Evolutionary conservation across 2,797 vertebrate genomes (phyloP), one percentile per base, ranked within the genome.

Genomic region (Periophthalmus magnuspinnatus): DNA sequence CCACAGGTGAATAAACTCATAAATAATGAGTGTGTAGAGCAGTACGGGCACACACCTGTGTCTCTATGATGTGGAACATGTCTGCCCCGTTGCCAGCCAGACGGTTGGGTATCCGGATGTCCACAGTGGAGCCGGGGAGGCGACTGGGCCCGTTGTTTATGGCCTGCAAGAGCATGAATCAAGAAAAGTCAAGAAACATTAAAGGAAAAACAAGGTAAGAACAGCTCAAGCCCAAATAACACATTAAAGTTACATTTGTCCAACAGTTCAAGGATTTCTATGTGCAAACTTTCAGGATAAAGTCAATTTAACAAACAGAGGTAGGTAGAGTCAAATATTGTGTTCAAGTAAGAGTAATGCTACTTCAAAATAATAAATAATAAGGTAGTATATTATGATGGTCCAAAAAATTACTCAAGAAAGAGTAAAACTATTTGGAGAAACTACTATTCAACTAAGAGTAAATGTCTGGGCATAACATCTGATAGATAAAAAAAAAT

Each of bases 121-220:
- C 94, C 85, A 98, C 91, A 4, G 87, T 94, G 58, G 97, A 96
- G 72, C 94, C 95, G 28, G 97, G 97, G 13, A 98, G 93, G 74
- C 95, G 93, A 91, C 98, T 99, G 67, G 98, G 98, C 34, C 98
- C 98, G 67, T 95, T 95, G 90, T 99, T 99, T 85, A 98, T 97
- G 81, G 97, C 94, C 98, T 99, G 77, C 70, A 90, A 77, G 36
- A 77, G 81, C 88, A 48, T 60, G 61, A 70, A 45, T 38, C 54
- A 68, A 38, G 71, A 64, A 62, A 34, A 70, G 22, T 64, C 48
- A 22, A 69, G 47, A 83, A 72, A 41, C 8, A 7, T 48, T 45
- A 3, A 65, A 28, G 55, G 55, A 28, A 11, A 13, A 57, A 57
- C 24, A 24, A 2, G 11, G 14, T 14, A 57, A 16, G 22, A 28